phyloP scores from a whole-genome alignment of 30 jellyfish, hydroid and myxozoan genomes.

The Aurelia coerulea region DNA sequence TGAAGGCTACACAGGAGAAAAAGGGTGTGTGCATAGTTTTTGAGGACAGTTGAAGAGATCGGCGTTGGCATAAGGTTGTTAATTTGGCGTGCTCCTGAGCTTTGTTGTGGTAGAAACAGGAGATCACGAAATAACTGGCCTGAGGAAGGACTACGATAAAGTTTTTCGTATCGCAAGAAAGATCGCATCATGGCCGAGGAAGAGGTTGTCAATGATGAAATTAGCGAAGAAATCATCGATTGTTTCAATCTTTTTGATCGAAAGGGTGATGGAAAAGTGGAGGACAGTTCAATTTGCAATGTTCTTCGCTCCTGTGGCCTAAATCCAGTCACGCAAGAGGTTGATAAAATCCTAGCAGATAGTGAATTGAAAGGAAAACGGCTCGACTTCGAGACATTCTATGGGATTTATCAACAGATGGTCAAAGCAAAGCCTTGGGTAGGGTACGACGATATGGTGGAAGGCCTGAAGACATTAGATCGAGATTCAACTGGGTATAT shows the following conservation, averaged over 20 bases:
- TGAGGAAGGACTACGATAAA: too few relatives aligned
- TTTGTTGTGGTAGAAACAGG: too few relatives aligned
- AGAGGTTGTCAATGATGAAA: conserved; percentile 7
- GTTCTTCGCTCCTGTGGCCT: conserved; percentile 83
- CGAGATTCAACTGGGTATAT: conserved; percentile 82
- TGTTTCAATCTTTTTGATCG: conserved; percentile 62
- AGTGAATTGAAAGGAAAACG: conserved; percentile 67
- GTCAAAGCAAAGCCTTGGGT: conserved; percentile 69
- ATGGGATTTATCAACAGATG: conserved; percentile 71
- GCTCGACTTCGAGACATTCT: conserved; percentile 80
- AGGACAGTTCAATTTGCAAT: conserved; percentile 44
- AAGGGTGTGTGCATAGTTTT: too few relatives aligned
- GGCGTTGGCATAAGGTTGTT: too few relatives aligned
- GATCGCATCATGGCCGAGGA: too few relatives aligned
- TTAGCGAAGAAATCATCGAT: conserved; percentile 35
- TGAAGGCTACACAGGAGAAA: too few relatives aligned
- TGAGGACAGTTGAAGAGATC: too few relatives aligned
- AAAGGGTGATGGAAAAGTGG: conserved; percentile 84
- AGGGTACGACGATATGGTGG: conserved; percentile 88
- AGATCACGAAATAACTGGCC: too few relatives aligned
- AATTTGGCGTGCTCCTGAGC: too few relatives aligned
- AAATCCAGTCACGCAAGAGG: conserved; percentile 71
- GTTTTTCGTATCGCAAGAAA: too few relatives aligned
- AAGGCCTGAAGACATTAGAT: conserved; percentile 83
- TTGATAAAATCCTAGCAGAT: conserved; percentile 61